phyloP scores from a whole-genome alignment of 2,797 vertebrate species.

The Protosalanx chinensis region DNA sequence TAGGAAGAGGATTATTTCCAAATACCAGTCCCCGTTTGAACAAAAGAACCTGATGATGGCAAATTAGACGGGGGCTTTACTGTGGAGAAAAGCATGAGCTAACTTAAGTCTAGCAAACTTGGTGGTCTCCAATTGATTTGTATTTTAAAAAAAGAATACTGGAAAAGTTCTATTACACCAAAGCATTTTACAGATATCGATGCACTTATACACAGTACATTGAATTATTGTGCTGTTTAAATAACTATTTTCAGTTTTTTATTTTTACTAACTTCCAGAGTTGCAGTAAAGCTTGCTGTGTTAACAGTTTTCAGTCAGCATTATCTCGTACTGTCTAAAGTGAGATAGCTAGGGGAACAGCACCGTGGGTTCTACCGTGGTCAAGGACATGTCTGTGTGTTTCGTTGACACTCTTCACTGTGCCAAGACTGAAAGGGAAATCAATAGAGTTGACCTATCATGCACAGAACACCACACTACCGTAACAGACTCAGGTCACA shows the following conservation, averaged over 20 bases:
- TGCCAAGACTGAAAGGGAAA: conserved; percentile 76
- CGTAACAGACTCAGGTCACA: conserved; percentile 71
- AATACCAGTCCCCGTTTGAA: conserved; percentile 79
- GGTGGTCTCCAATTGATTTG: conserved; percentile 75
- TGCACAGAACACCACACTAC: conserved; percentile 21
- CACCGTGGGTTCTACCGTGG: conserved; percentile 58
- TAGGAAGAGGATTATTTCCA: conserved; percentile 81
- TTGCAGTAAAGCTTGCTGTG: conserved; percentile 34
- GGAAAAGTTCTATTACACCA: conserved; percentile 48
- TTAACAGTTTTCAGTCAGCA: background rate
- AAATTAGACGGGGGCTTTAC: conserved; percentile 79
- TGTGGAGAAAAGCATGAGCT: conserved; percentile 65
- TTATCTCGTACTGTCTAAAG: conserved; percentile 25
- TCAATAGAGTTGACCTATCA: conserved; percentile 72
- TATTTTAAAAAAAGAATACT: conserved; percentile 62
- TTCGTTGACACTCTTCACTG: conserved; percentile 70
- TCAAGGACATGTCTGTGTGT: conserved; percentile 71
- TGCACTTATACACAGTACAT: conserved; percentile 15
- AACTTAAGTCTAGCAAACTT: conserved; percentile 64
- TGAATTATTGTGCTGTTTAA: conserved; percentile 3
- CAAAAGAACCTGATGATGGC: conserved; percentile 82
- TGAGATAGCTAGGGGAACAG: conserved; percentile 41
- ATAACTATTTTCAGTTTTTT: background rate
- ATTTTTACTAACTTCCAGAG: conserved; percentile 32
- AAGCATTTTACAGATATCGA: conserved; percentile 44